These are phyloP conservation scores for Gobionotothen gibberifrons DNA, from an alignment of 2,797 vertebrate species.

Conservation along the genomic window DNA sequence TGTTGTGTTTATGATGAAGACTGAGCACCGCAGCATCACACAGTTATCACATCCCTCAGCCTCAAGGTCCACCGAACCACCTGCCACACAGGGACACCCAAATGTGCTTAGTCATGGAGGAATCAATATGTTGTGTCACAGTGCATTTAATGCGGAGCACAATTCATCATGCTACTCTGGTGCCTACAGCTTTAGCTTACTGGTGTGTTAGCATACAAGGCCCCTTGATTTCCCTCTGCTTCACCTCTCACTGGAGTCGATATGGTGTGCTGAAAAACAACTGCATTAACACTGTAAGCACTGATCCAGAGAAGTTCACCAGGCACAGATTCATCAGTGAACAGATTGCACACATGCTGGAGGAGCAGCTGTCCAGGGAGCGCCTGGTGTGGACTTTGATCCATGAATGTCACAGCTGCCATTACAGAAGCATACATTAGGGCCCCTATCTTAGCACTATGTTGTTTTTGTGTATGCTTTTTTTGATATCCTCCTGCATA, in stretches of 20 bases:
- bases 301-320: slow-evolving; percentile 36
- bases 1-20: slow-evolving; percentile 41
- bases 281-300: slow-evolving; percentile 35
- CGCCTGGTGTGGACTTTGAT: slow-evolving; percentile 11
- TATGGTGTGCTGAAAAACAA: slow-evolving; percentile 54
- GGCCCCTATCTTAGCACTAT: not conserved
- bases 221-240: slow-evolving; percentile 65
- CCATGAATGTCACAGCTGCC: slow-evolving; percentile 42
- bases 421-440: not conserved
- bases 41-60: not conserved
- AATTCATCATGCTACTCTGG: slow-evolving; percentile 50
- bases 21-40: slow-evolving; percentile 15
- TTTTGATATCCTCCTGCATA: not conserved
- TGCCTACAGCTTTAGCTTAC: slow-evolving; percentile 38
- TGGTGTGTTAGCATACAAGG: slow-evolving; percentile 54
- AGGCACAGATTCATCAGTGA: slow-evolving; percentile 36
- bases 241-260: slow-evolving; percentile 49
- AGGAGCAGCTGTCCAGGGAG: slow-evolving; percentile 23
- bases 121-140: slow-evolving; percentile 49
- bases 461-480: not conserved
- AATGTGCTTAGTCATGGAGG: slow-evolving; percentile 52
- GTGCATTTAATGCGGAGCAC: slow-evolving; percentile 37
- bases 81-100: slow-evolving; percentile 35
- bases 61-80: slow-evolving; percentile 22
- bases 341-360: slow-evolving; percentile 20